Conservation (phyloP, 2,888 invertebrate species). For the Magallana nippona region DNA sequence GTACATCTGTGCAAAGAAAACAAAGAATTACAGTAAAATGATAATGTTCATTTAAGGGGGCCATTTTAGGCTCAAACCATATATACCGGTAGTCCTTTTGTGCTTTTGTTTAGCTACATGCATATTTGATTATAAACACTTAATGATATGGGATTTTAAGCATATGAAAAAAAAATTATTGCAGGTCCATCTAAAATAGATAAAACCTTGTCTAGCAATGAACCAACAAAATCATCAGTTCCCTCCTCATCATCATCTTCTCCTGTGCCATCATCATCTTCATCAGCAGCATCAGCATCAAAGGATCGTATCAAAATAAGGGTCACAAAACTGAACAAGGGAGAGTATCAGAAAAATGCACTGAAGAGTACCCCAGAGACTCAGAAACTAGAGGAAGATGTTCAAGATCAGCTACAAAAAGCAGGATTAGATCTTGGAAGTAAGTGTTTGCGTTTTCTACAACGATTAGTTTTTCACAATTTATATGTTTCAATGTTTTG, state of each 20-base stretch:
- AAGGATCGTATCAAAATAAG: constrained; percentile 65
- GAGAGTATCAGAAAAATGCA: constrained; percentile 40
- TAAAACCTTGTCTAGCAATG: not conserved
- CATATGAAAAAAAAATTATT: not conserved
- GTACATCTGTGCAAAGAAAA: no score
- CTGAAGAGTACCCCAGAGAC: constrained; percentile 56
- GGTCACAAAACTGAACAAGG: constrained; percentile 60
- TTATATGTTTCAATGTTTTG: not conserved
- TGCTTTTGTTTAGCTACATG: no score
- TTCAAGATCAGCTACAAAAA: constrained; percentile 73
- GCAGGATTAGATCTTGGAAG: constrained; percentile 75
- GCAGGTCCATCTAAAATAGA: constrained; percentile 40
- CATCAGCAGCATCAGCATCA: constrained; percentile 29
- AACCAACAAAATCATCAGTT: not conserved
- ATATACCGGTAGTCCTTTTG: accelerated
- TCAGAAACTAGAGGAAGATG: constrained; percentile 70
- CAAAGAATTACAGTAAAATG: no score
- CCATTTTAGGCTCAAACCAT: no score
- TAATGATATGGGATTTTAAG: no score
- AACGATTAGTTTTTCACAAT: not conserved
- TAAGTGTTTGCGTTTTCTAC: constrained; percentile 44
- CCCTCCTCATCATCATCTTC: constrained; percentile 2
- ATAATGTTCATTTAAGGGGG: no score
- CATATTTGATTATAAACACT: no score
- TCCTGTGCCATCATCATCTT: not conserved